Evolutionary conservation across 2,797 vertebrate species (phyloP).

Genomic region (Melanotaenia trifasciata): DNA sequence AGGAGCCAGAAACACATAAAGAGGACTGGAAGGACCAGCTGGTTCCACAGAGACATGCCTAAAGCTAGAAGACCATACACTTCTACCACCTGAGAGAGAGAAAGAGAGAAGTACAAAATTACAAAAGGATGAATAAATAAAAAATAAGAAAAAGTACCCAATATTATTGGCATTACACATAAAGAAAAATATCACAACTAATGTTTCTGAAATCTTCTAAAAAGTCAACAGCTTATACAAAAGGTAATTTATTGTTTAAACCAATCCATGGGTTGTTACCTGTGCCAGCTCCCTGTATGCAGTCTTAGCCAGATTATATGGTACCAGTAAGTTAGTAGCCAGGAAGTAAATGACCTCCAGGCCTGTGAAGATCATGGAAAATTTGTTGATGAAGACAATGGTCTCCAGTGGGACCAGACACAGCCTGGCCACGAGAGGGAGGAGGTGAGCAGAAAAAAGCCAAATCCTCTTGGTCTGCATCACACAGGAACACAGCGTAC

Average conservation of each 20-base stretch:
- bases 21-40: slow-evolving; percentile 96
- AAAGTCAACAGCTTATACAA: neutral
- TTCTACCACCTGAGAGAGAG: slow-evolving; percentile 89
- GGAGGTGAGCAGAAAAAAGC: slow-evolving; percentile 98
- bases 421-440: slow-evolving; percentile 95
- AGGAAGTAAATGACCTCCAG: slow-evolving; percentile 98
- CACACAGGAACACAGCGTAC: slow-evolving; percentile 96
- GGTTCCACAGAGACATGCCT: slow-evolving; percentile 99
- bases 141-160: slow-evolving; percentile 3
- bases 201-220: neutral
- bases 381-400: slow-evolving; percentile 97
- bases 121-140: neutral
- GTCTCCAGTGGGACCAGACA: slow-evolving; percentile 97
- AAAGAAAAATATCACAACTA: slow-evolving; percentile 17
- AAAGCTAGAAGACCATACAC: slow-evolving; percentile 96
- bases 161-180: slow-evolving; percentile 13
- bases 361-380: slow-evolving; percentile 99
- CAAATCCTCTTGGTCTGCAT: slow-evolving; percentile 99
- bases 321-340: slow-evolving; percentile 95
- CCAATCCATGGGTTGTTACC: slow-evolving; percentile 75
- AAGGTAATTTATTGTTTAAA: no score
- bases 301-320: slow-evolving; percentile 96
- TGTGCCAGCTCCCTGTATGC: slow-evolving; percentile 96
- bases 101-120: neutral
- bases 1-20: slow-evolving; percentile 99